Conservation (phyloP, 2,797 vertebrate species). For the Eremophila alpestris region DNA sequence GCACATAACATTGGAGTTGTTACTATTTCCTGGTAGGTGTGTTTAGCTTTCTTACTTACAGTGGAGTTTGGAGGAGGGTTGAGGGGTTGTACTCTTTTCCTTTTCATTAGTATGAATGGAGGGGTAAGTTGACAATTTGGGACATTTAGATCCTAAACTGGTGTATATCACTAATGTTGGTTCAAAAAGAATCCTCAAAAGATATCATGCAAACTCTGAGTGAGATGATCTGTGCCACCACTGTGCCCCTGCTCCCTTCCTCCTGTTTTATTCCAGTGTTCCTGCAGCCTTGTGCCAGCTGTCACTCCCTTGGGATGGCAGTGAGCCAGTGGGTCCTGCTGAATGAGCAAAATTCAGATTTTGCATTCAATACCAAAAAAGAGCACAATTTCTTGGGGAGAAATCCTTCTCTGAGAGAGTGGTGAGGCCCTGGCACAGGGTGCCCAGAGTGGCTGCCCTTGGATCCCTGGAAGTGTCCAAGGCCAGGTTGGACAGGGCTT, state of each 20-base stretch:
- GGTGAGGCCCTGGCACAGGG: fast-evolving
- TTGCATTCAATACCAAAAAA: not conserved
- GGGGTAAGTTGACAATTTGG: not conserved
- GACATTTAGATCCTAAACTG: not conserved
- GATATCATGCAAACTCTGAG: not conserved
- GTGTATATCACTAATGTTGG: not conserved
- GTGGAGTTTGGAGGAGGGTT: too few relatives aligned
- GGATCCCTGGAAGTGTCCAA: not conserved
- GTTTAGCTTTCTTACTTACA: not conserved
- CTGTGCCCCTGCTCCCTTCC: not conserved
- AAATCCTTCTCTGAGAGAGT: not conserved
- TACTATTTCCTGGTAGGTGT: not conserved
- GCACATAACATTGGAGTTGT: not conserved
- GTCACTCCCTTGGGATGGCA: too few relatives aligned
- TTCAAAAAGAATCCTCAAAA: not conserved
- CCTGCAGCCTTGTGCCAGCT: not conserved
- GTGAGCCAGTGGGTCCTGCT: not conserved
- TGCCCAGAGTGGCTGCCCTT: not conserved
- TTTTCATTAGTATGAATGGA: not conserved
- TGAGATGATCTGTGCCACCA: not conserved
- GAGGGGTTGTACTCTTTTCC: not conserved
- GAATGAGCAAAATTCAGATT: not conserved
- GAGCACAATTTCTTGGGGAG: too few relatives aligned
- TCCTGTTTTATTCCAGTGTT: not conserved
- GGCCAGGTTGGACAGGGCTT: fast-evolving